Conservation (phyloP, 1,140 invertebrate species). For the Drosophila novamexicana region DNA sequence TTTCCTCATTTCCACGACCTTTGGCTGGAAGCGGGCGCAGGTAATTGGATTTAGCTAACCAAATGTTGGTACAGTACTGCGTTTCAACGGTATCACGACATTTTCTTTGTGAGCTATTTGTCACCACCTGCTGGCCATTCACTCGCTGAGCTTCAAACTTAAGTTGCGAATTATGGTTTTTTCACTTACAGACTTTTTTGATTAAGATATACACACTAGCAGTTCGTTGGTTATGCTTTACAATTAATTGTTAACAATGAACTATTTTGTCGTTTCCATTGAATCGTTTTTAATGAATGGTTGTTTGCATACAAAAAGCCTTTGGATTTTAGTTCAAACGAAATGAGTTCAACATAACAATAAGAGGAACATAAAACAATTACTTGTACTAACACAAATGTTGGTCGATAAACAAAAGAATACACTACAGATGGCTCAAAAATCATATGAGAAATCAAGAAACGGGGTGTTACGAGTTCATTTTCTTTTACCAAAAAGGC, state of each 20-base stretch:
- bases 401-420: conserved; percentile 32
- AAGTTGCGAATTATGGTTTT: conserved; percentile 46
- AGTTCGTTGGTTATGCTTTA: conserved; percentile 45
- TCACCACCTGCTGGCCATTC: conserved; percentile 62
- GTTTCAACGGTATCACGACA: conserved; percentile 33
- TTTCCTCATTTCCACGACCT: conserved; percentile 59
- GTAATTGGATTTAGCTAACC: conserved; percentile 75
- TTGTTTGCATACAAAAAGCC: conserved; percentile 83
- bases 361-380: conserved; percentile 14
- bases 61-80: conserved; percentile 39
- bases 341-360: conserved; percentile 51
- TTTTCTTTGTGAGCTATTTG: conserved; percentile 41
- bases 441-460: conserved; percentile 50
- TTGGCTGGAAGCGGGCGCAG: conserved; percentile 41
- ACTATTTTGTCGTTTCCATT: conserved; percentile 63
- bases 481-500: conserved; percentile 65
- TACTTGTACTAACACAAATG: conserved; percentile 33
- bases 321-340: conserved; percentile 67
- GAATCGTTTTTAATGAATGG: conserved; percentile 71
- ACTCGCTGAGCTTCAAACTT: conserved; percentile 58
- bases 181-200: conserved; percentile 77
- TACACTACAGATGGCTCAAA: conserved; percentile 63
- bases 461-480: conserved; percentile 53
- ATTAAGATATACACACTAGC: conserved; percentile 83
- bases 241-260: conserved; percentile 53